Base-by-base conservation (phyloP, 23 tunicate genomes). In the Trididemnum miniatum region DNA sequence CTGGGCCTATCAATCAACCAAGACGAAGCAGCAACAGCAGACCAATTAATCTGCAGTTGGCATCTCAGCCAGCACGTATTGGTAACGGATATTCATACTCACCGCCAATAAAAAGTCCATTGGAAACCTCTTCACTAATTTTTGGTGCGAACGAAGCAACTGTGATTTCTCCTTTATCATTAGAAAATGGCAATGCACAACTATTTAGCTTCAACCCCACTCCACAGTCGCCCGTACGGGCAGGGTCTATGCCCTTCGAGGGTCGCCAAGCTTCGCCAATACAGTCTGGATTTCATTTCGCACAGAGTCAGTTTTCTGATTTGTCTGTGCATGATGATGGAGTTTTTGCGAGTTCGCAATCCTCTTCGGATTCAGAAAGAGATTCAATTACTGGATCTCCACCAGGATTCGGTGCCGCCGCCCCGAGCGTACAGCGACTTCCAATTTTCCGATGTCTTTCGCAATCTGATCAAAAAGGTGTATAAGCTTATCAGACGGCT, bases 381-480 rank as follows among this genome's bases (percentile, higher is more conserved):
- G 97, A 91, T 51, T 91, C 97, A 3, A 51, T 49, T 29, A 85
- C 97, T 5, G 97, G 90, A 7, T 85, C 97, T 34, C 97, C 97
- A 9, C 82, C 76, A 18, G 81, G 81, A 49, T 40, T 65, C 38
- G 63, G 38, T 35, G 40, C 79, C 22, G 38, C 67, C 0, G 75
- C 65, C 35, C 71, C 72, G 20, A 35, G 71, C 71, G 85, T 76
- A 31, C 93, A 88, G 71, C 84, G 95, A 51, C 95, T 89, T 20
- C 90, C 97, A 27, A 91, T 91, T 54, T 91, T 91, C 54, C 76
- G 97, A 31, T 91, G 97, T 54, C 87, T 91, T 33, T 91, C 97
- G 44, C 90, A 91, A 59, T 85, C 97, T 44, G 89, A 91, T 24
- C 35, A 74, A 74, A 77, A 77, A 37, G 82, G 57, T 38, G 57